Percentiles rank a stretch among this genome's conserved stretches.
These are phyloP conservation scores for Rhodeus uyekii DNA, from an alignment of 2,797 vertebrate species.

Conservation along the genomic window DNA sequence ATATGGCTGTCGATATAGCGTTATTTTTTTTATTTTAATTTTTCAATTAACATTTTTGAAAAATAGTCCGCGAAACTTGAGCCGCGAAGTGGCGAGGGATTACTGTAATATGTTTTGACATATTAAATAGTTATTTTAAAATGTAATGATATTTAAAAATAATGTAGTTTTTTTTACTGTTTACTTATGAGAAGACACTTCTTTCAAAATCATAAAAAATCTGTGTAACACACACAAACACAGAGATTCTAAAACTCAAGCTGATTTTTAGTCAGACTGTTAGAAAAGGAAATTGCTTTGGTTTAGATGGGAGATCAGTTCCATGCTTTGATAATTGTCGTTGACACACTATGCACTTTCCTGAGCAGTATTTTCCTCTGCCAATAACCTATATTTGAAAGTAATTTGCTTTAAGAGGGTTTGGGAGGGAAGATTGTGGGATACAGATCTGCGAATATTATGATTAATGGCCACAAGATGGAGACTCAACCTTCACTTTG, in stretches of 20 bases:
- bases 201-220: too few species aligned
- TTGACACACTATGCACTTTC: not conserved
- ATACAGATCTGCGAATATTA: slow-evolving; percentile 25
- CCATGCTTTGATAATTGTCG: not conserved
- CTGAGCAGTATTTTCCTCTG: not conserved
- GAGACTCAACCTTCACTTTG: slow-evolving; percentile 50
- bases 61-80: too few species aligned
- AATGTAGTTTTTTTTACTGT: too few species aligned
- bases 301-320: not conserved
- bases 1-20: too few species aligned
- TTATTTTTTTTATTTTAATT: too few species aligned
- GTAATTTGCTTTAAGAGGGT: not conserved
- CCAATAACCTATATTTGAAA: slow-evolving; percentile 18
- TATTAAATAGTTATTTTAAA: too few species aligned
- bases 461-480: slow-evolving; percentile 56
- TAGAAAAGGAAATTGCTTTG: not conserved
- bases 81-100: too few species aligned
- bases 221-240: too few species aligned
- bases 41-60: too few species aligned
- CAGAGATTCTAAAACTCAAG: not conserved
- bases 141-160: too few species aligned
- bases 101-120: too few species aligned
- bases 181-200: too few species aligned
- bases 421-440: slow-evolving; percentile 5
- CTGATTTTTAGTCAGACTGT: not conserved